Evolutionary conservation across 2,888 invertebrate genomes (phyloP), one percentile per base, ranked within the genome.

Genomic region (Sepiola atlantica): DNA sequence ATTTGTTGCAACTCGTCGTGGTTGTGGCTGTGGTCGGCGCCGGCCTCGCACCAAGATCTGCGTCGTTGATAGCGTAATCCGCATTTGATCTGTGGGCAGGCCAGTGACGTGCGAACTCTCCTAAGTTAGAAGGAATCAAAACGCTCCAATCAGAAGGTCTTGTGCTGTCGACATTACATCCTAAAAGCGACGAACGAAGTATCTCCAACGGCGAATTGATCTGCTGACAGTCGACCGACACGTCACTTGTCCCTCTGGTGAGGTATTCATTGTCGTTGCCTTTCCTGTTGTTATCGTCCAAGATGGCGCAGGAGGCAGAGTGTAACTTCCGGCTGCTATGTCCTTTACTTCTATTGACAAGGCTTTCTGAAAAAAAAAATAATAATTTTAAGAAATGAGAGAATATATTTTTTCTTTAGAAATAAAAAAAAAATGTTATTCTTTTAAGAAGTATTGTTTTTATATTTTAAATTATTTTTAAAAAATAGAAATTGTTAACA

Each of bases 21-120:
- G n/a, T n/a, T 4, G n/a, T 32, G n/a, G 32, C 16, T n/a, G 16
- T n/a, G 32, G 77, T 1, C 77, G 77, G 77, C 12, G 32, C 2
- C 77, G 77, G 14, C 77, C 16, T 77, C 77, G 32, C 18, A 3
- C 77, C 32, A n/a, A 32, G 32, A 16, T 77, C 32, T n/a, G 77
- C n/a, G 16, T n/a, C 77, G n/a, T n/a, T 77, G 77, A 77, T 18
- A 16, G 77, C 16, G 16, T n/a, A n/a, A 18, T 77, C 77, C 0
- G n/a, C 77, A 77, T 77, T 77, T 77, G 32, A n/a, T n/a, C 77
- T 77, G 2, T n/a, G 14, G 77, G 77, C 0, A 77, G n/a, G n/a
- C 77, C 77, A 77, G 32, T 77, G 77, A 77, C 77, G 77, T 32
- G 77, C n/a, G n/a, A 77, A 77, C 77, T 77, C 77, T 77, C 77